These are phyloP conservation scores for Eupithecia abbreviata DNA, from an alignment of 2,888 invertebrate species.

Conservation along the genomic window DNA sequence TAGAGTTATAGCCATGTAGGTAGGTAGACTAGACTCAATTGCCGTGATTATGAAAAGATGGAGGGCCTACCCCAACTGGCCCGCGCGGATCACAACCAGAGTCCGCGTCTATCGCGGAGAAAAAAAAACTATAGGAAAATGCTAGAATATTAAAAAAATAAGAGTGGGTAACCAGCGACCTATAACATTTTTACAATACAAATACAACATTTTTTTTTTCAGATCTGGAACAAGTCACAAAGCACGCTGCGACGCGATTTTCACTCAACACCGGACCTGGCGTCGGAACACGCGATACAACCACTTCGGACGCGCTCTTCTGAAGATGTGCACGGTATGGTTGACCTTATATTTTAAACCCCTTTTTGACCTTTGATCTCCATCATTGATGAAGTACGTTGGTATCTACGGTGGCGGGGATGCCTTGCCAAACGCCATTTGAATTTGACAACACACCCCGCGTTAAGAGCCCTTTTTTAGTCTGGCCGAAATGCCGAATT, in stretches of 20 bases:
- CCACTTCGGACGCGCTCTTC: conserved; percentile 73
- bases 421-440: background rate
- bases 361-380: background rate
- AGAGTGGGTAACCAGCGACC: background rate
- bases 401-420: background rate
- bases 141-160: background rate
- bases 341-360: background rate
- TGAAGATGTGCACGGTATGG: conserved; percentile 74
- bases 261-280: conserved; percentile 94
- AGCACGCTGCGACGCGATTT: conserved; percentile 90
- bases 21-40: too few relatives aligned
- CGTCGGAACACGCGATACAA: conserved; percentile 67
- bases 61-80: conserved; percentile 87
- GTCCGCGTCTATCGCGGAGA: conserved; percentile 96
- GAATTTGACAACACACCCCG: background rate
- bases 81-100: conserved; percentile 85
- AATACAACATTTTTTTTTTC: too few relatives aligned
- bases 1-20: too few relatives aligned
- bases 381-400: too few relatives aligned
- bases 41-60: conserved; percentile 86
- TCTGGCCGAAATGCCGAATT: background rate
- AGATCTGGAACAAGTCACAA: conserved; percentile 79
- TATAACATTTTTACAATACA: too few relatives aligned
- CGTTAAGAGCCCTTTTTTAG: background rate
- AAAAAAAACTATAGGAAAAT: conserved; percentile 84